Base-by-base conservation (phyloP, 2,888 invertebrate genomes). In the Drosophila peninsularis region DNA sequence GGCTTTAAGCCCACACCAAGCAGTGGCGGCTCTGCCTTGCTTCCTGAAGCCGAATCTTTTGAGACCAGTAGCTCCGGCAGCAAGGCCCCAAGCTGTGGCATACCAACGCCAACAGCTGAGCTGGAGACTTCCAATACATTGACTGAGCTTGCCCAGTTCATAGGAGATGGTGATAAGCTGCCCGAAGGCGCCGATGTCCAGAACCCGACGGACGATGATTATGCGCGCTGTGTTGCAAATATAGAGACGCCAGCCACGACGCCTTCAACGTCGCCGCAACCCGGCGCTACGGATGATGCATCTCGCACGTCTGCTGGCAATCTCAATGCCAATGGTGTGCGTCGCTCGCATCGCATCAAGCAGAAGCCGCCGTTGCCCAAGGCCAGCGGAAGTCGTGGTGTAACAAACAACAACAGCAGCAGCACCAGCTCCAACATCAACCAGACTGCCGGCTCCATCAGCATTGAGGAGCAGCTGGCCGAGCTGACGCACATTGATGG, bases 271-370 rank as follows among this genome's bases (percentile, higher is more conserved):
- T 75, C 85, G 7, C 86, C 89, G 21, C 81, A 82, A 17, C 71
- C 27, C n/a, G 17, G 10, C 21, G n/a, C 14, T 11, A 11, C 0
- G 2, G 49, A 53, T 34, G 53, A 52, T 14, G 17, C 17, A 6
- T 2, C 17, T 17, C 19, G 14, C 13, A 10, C 30, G 30, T 9
- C 10, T 30, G n/a, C 4, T 34, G 52, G 52, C 32, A 34, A 7
- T 24, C 5, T 5, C 24, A 24, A 24, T 24, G 24, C 24, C 24
- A 24, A 2, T 24, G 3, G 3, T 5, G 95, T 96, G 0, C 93
- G 96, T 30, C 93, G 96, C 52, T 96, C 96, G 5, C 96, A 94
- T 90, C 94, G 96, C 67, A 96, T 96, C 64, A 95, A 96, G 90
- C 95, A 95, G 41, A 96, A 96, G 70, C 95, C 95, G 73, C 90